A percentile compares a stretch with the other conserved stretches of the same genome.
phyloP scores from a whole-genome alignment of 2,113 vertebrate species.

The Nycticryphes semicollaris region DNA sequence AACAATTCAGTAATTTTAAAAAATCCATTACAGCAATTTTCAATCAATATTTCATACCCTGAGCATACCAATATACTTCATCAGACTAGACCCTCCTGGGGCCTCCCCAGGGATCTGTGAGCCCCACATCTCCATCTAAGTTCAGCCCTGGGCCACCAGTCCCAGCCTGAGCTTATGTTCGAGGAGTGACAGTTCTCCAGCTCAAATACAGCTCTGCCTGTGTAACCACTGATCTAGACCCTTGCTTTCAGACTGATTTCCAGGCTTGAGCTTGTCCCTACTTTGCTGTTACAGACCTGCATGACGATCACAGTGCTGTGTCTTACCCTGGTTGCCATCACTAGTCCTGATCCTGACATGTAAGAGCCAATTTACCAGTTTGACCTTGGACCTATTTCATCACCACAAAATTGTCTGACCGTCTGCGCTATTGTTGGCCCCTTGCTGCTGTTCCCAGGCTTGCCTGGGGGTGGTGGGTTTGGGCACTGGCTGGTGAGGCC shows the following conservation, averaged over 20 bases:
- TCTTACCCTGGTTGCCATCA: neutral
- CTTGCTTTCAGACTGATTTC: no score
- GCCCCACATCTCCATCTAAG: neutral
- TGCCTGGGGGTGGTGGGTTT: neutral
- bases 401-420: neutral
- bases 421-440: neutral
- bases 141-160: neutral
- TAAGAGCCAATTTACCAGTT: neutral
- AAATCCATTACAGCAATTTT: neutral
- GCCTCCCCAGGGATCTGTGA: neutral
- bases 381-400: neutral
- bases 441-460: neutral
- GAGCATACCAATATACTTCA: neutral
- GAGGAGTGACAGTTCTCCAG: neutral
- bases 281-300: neutral
- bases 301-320: neutral
- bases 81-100: neutral
- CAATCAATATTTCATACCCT: neutral
- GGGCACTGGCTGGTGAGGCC: neutral
- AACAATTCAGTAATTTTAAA: neutral
- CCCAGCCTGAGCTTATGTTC: neutral
- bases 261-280: neutral
- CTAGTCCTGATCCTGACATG: neutral
- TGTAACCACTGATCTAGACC: neutral
- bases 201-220: neutral